Base-by-base conservation (phyloP, 2,797 vertebrate genomes). In the Arnoldichthys spilopterus region DNA sequence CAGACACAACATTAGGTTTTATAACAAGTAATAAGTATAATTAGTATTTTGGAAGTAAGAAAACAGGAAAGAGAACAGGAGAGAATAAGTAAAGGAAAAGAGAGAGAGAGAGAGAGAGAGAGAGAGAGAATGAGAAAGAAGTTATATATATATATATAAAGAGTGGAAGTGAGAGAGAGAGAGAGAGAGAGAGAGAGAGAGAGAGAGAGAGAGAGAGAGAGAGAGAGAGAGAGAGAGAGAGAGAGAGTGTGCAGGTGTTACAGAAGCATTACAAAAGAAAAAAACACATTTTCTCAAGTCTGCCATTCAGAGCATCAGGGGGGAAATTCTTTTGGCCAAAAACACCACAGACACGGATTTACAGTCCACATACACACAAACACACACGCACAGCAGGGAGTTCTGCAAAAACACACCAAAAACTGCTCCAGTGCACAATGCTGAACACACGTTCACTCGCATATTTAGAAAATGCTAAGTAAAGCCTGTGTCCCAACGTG, bases 361-460 rank as follows among this genome's bases (percentile, higher is more conserved):
- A 32, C 24, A n/a, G 34, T 30, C 43, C 20, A 84, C 84, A 86
- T 85, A 91, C 75, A 58, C 45, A n/a, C 53, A 72, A 37, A 62
- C 56, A 67, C 26, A 76, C 68, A 56, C 28, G 71, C 56, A 69
- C 61, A 49, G 26, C 62, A 26, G 28, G 2, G 16, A 32, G 28
- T 34, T 6, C 47, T 26, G 40, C 62, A 59, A 45, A 68, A 37
- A 43, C 63, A 30, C 5, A n/a, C 22, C 30, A 3, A 49, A 47
- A 62, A 20, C 16, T 6, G 20, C 53, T 40, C 22, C 30, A 22
- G 26, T 24, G 16, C 28, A 56, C 26, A 69, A 43, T 18, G 5
- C 12, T 64, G 34, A 34, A 26, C 63, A 69, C 74, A 49, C 34
- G 30, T 20, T 5, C 9, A 67, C 51, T 26, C 34, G 32, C 51